Conservation (phyloP, 2,797 vertebrate species). For the Lutjanus argentimaculatus region DNA sequence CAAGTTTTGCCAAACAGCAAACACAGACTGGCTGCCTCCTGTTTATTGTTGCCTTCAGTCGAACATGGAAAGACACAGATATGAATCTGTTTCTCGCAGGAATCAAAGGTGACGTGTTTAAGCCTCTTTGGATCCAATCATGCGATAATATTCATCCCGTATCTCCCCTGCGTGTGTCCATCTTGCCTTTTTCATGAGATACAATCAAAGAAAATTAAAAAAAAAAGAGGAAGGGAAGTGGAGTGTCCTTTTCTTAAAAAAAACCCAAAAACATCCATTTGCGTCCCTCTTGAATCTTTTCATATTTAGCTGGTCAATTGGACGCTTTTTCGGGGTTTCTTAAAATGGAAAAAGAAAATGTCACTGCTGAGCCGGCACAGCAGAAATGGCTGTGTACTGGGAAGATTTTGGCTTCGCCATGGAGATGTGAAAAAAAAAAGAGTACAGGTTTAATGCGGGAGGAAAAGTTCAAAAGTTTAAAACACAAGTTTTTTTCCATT, state of each 20-base stretch:
- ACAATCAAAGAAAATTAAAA: constrained; percentile 1
- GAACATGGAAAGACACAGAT: constrained; percentile 2
- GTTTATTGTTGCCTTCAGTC: background rate
- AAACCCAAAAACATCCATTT: constrained; percentile 54
- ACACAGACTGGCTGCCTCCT: background rate
- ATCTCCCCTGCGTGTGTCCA: background rate
- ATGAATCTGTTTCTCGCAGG: constrained; percentile 13
- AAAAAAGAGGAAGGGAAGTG: background rate
- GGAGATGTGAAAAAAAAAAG: constrained; percentile 12
- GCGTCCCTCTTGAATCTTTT: constrained; percentile 28
- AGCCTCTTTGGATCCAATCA: constrained; percentile 18
- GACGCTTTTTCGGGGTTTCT: background rate
- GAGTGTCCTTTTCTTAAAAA: too few species aligned
- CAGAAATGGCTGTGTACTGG: background rate
- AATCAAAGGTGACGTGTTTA: constrained; percentile 13
- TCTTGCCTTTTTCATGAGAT: background rate
- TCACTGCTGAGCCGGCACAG: background rate
- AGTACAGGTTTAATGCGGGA: background rate
- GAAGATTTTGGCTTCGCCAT: background rate
- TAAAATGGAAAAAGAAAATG: constrained; percentile 15
- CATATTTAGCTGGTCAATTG: background rate
- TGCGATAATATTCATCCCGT: background rate
- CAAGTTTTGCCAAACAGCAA: background rate
- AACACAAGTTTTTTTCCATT: background rate
- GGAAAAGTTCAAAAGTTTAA: constrained; percentile 1